Percentiles rank a stretch among this genome's conserved stretches.
Conservation (phyloP, 2,113 vertebrate genomes). For the Ophthalmolycus amberensis region DNA sequence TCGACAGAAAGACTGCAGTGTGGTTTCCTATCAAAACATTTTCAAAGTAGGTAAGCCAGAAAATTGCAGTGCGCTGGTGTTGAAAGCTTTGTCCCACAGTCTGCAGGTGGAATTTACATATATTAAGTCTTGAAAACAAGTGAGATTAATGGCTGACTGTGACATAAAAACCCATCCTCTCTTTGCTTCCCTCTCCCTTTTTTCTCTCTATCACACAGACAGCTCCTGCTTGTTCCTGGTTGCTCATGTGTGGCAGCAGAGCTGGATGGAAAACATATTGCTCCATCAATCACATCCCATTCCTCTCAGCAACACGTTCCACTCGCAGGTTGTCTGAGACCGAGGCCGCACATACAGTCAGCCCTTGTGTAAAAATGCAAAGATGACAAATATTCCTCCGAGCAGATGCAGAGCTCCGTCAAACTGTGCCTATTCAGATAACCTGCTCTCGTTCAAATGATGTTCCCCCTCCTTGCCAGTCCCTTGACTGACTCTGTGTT, state of each 20-base stretch:
- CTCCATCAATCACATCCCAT: conserved; percentile 77
- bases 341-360: conserved; percentile 35
- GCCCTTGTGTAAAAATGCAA: conserved; percentile 46
- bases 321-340: conserved; percentile 34
- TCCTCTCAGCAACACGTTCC: conserved; percentile 47
- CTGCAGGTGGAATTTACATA: conserved; percentile 79
- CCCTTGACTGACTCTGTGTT: conserved; percentile 56
- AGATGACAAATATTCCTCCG: conserved; percentile 58
- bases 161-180: conserved; percentile 51
- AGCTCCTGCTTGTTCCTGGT: conserved; percentile 66
- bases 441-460: conserved; percentile 54
- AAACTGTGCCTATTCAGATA: conserved; percentile 35
- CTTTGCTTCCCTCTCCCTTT: not conserved
- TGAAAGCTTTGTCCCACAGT: conserved; percentile 69
- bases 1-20: conserved; percentile 33
- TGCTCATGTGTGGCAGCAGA: conserved; percentile 75
- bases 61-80: conserved; percentile 64
- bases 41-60: conserved; percentile 63
- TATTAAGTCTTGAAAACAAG: conserved; percentile 72
- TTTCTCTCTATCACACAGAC: conserved; percentile 58
- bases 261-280: conserved; percentile 77
- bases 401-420: conserved; percentile 41
- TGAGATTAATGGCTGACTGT: conserved; percentile 57
- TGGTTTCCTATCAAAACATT: conserved; percentile 71
- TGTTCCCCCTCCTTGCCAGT: conserved; percentile 21